These are phyloP conservation scores for Pipistrellus pipistrellus DNA, from an alignment of 2,797 vertebrate species.

Conservation along the genomic window DNA sequence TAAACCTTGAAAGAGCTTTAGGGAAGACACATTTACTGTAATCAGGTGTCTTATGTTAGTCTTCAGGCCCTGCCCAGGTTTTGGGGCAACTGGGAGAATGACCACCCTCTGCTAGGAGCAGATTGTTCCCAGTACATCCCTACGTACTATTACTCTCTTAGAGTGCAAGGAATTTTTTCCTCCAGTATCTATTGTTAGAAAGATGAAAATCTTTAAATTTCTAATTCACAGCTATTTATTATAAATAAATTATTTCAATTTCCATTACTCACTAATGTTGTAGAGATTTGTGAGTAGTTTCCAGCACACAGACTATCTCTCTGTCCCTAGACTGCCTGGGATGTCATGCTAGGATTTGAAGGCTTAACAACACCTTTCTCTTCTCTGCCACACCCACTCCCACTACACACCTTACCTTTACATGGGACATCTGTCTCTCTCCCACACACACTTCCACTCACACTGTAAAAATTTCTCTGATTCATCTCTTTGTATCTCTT, in stretches of 20 bases:
- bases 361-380: neutral
- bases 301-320: neutral
- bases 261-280: neutral
- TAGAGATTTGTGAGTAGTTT: neutral
- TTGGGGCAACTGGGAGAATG: neutral
- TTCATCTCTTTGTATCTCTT: neutral
- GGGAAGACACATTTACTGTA: neutral
- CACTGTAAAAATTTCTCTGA: neutral
- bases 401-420: neutral
- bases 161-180: neutral
- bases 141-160: neutral
- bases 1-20: constrained; percentile 10
- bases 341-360: neutral
- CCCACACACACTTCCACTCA: neutral
- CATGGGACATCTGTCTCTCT: neutral
- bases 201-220: neutral
- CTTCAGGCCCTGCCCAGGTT: neutral
- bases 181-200: neutral
- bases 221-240: constrained; percentile 14
- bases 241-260: constrained; percentile 5
- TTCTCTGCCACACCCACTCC: neutral
- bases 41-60: neutral
- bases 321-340: neutral
- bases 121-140: neutral
- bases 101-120: neutral